Base-by-base conservation (phyloP, 2,888 invertebrate species). In the Cotesia congregata region DNA sequence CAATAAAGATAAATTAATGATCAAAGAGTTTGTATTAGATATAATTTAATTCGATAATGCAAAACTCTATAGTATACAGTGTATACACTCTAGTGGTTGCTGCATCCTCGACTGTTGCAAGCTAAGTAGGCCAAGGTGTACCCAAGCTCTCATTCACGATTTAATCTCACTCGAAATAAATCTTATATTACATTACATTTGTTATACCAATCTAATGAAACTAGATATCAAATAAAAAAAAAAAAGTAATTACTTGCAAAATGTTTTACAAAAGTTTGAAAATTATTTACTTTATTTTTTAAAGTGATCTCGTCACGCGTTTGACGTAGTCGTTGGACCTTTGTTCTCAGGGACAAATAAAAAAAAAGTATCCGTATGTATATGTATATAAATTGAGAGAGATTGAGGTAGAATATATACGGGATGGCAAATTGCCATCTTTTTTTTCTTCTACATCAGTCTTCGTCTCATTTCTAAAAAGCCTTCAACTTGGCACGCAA, bases 401-500 rank as follows among this genome's bases (percentile, higher is more conserved):
- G 41, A 70, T 41, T 60, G 50, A 40, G 6, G 68, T 17, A 50
- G 20, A 20, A 59, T 41, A 50, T 59, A 50, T 17, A 68, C 40
- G 12, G n/a, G 17, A 50, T 70, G 70, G 70, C 70, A 59, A 50
- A 12, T 30, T 70, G 70, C 70, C 70, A 70, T 50, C 5, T 9
- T 70, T 12, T 70, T 60, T 59, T 50, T 30, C 6, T 17, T 15
- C 17, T 50, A 9, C 70, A 20, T 50, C 70, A 70, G 50, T 70
- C 70, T 70, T 30, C 17, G 50, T 70, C 60, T 70, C 60, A 70
- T 70, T 70, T 50, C 17, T 50, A 59, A 41, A 70, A 70, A 70
- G 15, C 50, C 70, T 70, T 70, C 70, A 70, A 70, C 70, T 70
- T 70, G 70, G 70, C 50, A 59, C 59, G 70, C 50, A 70, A 70